Evolutionary conservation across 2,113 vertebrate genomes (phyloP).

Genomic region (Nycticebus coucang): DNA sequence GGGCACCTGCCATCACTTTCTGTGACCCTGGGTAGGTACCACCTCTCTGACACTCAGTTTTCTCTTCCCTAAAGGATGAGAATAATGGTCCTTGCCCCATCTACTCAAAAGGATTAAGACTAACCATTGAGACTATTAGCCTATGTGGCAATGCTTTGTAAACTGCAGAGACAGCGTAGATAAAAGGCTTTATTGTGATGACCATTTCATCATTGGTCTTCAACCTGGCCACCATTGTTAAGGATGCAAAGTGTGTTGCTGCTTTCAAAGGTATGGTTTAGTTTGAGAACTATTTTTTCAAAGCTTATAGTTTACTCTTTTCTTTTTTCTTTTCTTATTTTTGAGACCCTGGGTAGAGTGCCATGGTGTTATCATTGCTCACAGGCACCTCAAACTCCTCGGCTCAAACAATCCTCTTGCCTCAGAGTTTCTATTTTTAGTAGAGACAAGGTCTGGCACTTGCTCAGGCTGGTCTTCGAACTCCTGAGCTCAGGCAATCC

Average conservation of each 20-base stretch:
- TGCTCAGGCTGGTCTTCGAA: too few species aligned
- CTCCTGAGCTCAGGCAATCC: too few species aligned
- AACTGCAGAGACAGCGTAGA: background rate
- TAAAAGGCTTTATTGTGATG: background rate
- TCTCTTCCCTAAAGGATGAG: constrained; percentile 33
- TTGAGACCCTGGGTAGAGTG: too few species aligned
- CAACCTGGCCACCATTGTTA: constrained; percentile 21
- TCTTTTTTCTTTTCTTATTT: background rate
- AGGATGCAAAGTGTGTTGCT: constrained; percentile 19
- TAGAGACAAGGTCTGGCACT: too few species aligned
- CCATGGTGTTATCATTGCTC: too few species aligned
- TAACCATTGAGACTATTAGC: background rate
- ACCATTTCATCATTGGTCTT: constrained; percentile 42
- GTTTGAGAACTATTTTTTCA: background rate
- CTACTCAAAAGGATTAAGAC: background rate
- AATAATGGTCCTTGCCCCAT: background rate
- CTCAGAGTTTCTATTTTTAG: too few species aligned
- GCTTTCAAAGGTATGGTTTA: constrained; percentile 18
- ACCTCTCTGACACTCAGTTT: background rate
- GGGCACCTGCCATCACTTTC: background rate
- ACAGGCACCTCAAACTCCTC: too few species aligned
- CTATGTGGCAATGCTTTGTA: background rate
- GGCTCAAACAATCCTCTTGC: too few species aligned
- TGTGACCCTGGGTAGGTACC: background rate
- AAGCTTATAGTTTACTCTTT: background rate